Base-by-base conservation (phyloP, 1,140 invertebrate species). In the Bombus ignitus region DNA sequence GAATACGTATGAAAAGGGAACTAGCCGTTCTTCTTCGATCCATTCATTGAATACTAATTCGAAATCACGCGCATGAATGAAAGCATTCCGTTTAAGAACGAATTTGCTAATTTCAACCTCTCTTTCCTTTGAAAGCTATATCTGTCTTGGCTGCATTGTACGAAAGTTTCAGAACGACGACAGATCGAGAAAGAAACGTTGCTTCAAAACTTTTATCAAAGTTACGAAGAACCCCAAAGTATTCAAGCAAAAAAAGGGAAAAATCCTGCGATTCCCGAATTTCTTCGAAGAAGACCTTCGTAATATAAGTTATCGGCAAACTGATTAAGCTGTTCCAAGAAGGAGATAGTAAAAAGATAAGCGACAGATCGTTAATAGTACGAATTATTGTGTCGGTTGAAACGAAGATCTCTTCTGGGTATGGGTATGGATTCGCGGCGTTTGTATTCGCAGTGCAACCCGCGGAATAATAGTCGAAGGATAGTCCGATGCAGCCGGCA, bases 401-500 rank as follows among this genome's bases (percentile, higher is more conserved):
- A 44, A 18, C 28, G 28, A 28, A 66, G 9, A 32, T 65, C 13
- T 25, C 0, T 5, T 53, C 18, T 53, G 47, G 18, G 0, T 22
- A 53, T 8, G n/a, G 10, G 70, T 25, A 28, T 13, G 9, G 3
- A 5, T 57, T 13, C 8, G 44, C 10, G 8, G 22, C 37, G 86
- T 92, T 92, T 91, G 88, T 90, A 93, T 92, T 92, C 91, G 57
- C n/a, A 80, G 62, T 86, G 87, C 85, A 90, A 73, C 32, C 47
- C 81, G 47, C 68, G 87, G 74, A 87, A 90, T 74, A 90, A 85
- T 71, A 87, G 74, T n/a, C 86, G 75, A 88, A 87, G 79, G 83
- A 86, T 53, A 53, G 22, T 80, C 22, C 22, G 87, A 87, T 89
- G 89, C 91, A 88, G 44, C 71, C 47, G n/a, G 92, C 87, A 93